Conservation (phyloP, 2,113 vertebrate species). For the Dicentrarchus labrax region DNA sequence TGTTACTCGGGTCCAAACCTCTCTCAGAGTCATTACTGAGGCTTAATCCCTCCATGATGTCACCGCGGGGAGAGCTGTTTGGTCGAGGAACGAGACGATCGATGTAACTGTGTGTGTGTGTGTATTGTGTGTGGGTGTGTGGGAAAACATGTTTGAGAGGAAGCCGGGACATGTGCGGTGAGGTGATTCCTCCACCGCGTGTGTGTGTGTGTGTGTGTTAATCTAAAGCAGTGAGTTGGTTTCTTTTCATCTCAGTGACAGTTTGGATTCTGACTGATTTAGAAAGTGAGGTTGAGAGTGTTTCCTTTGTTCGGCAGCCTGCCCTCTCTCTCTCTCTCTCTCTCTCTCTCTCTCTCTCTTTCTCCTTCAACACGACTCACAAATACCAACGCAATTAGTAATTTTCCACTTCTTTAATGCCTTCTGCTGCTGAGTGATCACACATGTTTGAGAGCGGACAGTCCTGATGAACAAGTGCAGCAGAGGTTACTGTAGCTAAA, state of each 20-base stretch:
- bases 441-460: conserved; percentile 45
- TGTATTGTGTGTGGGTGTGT: conserved; percentile 42
- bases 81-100: background rate
- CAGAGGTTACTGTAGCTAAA: background rate
- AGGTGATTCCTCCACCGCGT: background rate
- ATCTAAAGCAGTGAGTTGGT: conserved; percentile 8
- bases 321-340: background rate
- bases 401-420: conserved; percentile 49
- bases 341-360: background rate
- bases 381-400: conserved; percentile 53
- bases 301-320: conserved; percentile 17
- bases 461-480: conserved; percentile 10
- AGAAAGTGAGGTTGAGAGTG: conserved; percentile 22
- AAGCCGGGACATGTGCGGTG: conserved; percentile 16
- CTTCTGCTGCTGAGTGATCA: conserved; percentile 42
- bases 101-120: conserved; percentile 22
- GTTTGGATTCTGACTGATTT: conserved; percentile 26
- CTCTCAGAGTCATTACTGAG: conserved; percentile 15
- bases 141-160: conserved; percentile 14
- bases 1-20: background rate
- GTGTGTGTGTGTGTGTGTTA: background rate
- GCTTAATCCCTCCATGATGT: conserved; percentile 43
- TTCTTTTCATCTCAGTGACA: conserved; percentile 37
- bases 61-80: conserved; percentile 2
- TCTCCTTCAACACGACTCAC: conserved; percentile 15